Evolutionary conservation across 2,888 invertebrate genomes (phyloP), one percentile per base, ranked within the genome.

Genomic region (Lypha dubia): DNA sequence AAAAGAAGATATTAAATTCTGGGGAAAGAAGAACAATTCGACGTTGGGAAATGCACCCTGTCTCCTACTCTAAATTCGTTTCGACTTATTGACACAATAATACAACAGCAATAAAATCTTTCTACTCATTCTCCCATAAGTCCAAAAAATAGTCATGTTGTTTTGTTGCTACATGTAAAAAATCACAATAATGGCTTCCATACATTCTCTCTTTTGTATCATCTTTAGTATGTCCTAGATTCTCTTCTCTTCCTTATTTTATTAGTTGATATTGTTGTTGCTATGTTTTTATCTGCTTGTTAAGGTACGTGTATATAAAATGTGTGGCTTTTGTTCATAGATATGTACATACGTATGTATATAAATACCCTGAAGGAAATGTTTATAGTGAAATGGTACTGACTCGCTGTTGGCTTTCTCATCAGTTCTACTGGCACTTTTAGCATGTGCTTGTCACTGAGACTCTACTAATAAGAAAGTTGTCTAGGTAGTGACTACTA

Each of bases 141-240:
- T 56, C 8, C 8, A 56, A 56, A 28, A 56, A 28, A 24, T 15
- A 28, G 56, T 32, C 28, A 6, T 65, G 15, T 53, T n/a, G 28
- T 56, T 49, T 44, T 74, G 51, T 46, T 79, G 41, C 56, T 53
- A 11, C 41, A 71, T 35, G 44, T 67, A 84, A 79, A 79, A 73
- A 77, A 74, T 81, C 77, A 81, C 77, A 56, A 70, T 77, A 81
- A 84, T 84, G 81, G 77, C 81, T 80, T 79, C 79, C 56, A 62
- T 56, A 62, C 28, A 56, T 35, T 51, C 53, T 44, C 38, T 68
- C 74, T 75, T 32, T 58, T 65, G 51, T 44, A 53, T 35, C 41
- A 22, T 70, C 56, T 41, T 32, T 56, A 49, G 49, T 44, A 35
- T 71, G 60, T 58, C 28, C 58, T 51, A 56, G 44, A 63, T 70